phyloP scores from a whole-genome alignment of 2,797 vertebrate genomes.

The Perodicticus potto region DNA sequence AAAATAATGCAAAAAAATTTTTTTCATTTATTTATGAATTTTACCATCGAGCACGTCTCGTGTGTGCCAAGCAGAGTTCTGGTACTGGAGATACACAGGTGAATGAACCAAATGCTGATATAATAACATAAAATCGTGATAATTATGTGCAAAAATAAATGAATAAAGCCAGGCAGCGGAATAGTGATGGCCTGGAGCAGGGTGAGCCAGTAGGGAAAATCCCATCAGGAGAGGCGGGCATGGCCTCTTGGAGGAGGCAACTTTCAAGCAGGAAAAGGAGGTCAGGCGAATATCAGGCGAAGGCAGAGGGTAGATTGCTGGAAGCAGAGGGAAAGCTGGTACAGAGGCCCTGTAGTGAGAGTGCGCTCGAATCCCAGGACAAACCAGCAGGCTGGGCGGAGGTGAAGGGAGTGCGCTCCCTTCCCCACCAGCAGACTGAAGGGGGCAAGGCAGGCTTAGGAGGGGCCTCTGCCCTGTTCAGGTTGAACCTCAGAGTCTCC shows the following conservation, averaged over 20 bases:
- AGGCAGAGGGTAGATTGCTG: not conserved
- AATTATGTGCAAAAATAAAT: not conserved
- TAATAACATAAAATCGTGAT: not conserved
- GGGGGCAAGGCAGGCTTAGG: not conserved
- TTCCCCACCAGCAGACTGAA: not conserved
- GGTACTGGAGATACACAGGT: not conserved
- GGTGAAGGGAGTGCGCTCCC: not conserved
- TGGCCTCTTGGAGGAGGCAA: not conserved
- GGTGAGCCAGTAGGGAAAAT: not conserved
- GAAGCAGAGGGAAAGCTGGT: not conserved
- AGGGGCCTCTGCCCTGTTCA: not conserved
- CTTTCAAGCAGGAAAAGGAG: constrained; percentile 3
- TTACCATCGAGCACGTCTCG: not conserved
- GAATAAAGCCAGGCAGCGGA: not conserved
- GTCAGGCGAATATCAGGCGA: not conserved
- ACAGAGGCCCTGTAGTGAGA: not conserved
- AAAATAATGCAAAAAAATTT: too few relatives aligned
- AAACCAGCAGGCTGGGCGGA: not conserved
- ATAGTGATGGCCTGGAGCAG: not conserved
- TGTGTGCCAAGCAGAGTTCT: not conserved
- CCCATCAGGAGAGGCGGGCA: not conserved
- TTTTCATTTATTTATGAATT: not conserved
- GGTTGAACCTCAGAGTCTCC: not conserved
- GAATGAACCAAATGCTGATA: not conserved
- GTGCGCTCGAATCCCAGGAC: not conserved